Evolutionary conservation across 1,140 invertebrate genomes (phyloP).

Genomic region (Drosophila sp.): DNA sequence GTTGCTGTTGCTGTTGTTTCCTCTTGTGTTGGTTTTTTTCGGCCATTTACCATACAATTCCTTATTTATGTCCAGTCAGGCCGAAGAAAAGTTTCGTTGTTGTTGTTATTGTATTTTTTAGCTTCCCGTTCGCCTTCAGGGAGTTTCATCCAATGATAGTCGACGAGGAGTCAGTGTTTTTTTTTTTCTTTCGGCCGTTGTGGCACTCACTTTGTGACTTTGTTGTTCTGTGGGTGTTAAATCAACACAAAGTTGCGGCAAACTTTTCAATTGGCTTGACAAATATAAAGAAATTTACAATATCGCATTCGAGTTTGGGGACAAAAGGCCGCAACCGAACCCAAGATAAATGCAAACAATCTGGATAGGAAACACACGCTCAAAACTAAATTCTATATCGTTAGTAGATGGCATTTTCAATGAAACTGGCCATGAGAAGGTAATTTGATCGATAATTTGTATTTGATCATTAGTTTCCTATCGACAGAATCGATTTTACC

Average conservation of each 20-base stretch:
- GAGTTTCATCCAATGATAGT: constrained; percentile 41
- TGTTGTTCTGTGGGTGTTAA: constrained; percentile 62
- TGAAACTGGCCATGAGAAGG: background rate
- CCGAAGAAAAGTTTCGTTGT: constrained; percentile 42
- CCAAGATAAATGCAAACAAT: constrained; percentile 29
- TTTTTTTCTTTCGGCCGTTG: background rate
- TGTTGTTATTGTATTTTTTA: constrained; percentile 10
- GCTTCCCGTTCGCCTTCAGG: constrained; percentile 26
- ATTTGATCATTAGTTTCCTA: background rate
- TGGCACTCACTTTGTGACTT: constrained; percentile 34
- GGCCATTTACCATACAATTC: constrained; percentile 74
- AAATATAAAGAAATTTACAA: constrained; percentile 75
- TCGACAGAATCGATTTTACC: too few relatives aligned
- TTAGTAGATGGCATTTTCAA: background rate
- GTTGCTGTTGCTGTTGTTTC: constrained; percentile 13
- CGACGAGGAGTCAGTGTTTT: constrained; percentile 10
- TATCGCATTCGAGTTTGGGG: constrained; percentile 29
- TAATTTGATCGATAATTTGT: background rate
- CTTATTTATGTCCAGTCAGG: constrained; percentile 63
- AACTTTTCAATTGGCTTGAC: constrained; percentile 78
- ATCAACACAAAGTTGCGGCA: constrained; percentile 72
- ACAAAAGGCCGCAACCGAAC: constrained; percentile 28
- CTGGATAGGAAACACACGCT: constrained; percentile 15
- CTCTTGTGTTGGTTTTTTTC: constrained; percentile 43
- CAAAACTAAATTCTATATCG: background rate